phyloP scores from a whole-genome alignment of 2,113 vertebrate genomes.

The Neolamprologus falcicula region DNA sequence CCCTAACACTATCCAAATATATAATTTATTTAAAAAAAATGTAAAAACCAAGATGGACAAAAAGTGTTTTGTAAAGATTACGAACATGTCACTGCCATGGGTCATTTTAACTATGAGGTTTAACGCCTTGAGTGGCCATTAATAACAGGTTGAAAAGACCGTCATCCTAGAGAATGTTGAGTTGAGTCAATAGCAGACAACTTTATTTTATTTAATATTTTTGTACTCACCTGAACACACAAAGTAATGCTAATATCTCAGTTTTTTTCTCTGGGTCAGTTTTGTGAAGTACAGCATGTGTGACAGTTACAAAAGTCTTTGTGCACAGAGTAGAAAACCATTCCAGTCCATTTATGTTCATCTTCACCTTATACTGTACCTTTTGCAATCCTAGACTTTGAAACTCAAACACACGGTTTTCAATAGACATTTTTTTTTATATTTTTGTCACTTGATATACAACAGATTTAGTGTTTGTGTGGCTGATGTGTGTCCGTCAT shows the following conservation, averaged over 20 bases:
- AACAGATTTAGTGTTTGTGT: background rate
- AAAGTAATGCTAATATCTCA: background rate
- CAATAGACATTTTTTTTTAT: background rate
- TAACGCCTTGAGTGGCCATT: background rate
- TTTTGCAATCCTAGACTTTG: background rate
- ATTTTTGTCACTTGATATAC: background rate
- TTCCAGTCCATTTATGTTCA: background rate
- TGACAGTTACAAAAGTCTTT: background rate
- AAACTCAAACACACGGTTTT: background rate
- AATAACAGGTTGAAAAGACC: background rate
- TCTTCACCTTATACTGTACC: background rate
- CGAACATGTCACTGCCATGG: background rate
- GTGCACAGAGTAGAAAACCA: background rate
- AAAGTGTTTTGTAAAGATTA: background rate
- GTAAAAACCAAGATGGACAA: background rate
- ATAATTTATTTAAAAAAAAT: rapidly evolving
- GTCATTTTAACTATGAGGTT: background rate
- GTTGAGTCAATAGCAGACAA: background rate
- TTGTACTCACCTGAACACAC: background rate
- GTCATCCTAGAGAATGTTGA: background rate
- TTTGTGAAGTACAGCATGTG: background rate
- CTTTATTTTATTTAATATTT: background rate
- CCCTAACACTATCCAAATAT: background rate
- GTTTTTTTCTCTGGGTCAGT: background rate
- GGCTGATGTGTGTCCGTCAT: background rate